These are phyloP conservation scores for Lutjanus campechanus DNA, from an alignment of 2,797 vertebrate species.

Conservation along the genomic window DNA sequence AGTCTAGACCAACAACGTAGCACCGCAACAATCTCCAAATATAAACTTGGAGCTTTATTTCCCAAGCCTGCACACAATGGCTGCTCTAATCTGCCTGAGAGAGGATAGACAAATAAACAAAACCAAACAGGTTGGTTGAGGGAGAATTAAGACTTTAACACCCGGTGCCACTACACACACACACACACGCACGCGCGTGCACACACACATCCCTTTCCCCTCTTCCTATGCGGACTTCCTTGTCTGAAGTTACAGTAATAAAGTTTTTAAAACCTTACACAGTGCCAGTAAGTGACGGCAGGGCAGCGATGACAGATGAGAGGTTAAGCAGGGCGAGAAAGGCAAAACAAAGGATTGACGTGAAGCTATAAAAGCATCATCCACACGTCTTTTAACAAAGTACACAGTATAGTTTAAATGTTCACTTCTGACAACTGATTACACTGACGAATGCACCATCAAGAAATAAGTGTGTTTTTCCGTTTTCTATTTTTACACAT, in stretches of 20 bases:
- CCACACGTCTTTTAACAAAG: not conserved
- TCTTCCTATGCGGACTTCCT: slow-evolving; percentile 75
- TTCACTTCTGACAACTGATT: slow-evolving; percentile 1
- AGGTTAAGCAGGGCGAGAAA: slow-evolving; percentile 6
- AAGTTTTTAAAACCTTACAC: slow-evolving; percentile 62
- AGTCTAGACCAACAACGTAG: slow-evolving; percentile 55
- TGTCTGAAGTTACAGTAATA: slow-evolving; percentile 69
- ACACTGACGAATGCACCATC: not conserved
- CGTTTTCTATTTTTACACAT: not conserved
- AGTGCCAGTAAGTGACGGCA: slow-evolving; percentile 52
- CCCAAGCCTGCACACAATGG: slow-evolving; percentile 67
- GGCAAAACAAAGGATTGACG: slow-evolving; percentile 36
- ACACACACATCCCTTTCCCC: slow-evolving; percentile 56
- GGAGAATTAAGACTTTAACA: slow-evolving; percentile 72
- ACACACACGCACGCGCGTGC: slow-evolving; percentile 45
- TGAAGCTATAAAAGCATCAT: not conserved
- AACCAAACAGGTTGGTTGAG: slow-evolving; percentile 64
- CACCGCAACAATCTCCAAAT: slow-evolving; percentile 62
- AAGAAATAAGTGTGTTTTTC: not conserved
- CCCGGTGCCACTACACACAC: slow-evolving; percentile 55
- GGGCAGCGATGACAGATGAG: slow-evolving; percentile 21
- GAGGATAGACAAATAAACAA: slow-evolving; percentile 60
- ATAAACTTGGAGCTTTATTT: slow-evolving; percentile 69
- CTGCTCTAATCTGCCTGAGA: slow-evolving; percentile 62
- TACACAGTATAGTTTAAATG: not conserved